A percentile compares a stretch with the other conserved stretches of the same genome.
phyloP scores from a whole-genome alignment of 1,140 invertebrate species.

The Calosoma granatense region DNA sequence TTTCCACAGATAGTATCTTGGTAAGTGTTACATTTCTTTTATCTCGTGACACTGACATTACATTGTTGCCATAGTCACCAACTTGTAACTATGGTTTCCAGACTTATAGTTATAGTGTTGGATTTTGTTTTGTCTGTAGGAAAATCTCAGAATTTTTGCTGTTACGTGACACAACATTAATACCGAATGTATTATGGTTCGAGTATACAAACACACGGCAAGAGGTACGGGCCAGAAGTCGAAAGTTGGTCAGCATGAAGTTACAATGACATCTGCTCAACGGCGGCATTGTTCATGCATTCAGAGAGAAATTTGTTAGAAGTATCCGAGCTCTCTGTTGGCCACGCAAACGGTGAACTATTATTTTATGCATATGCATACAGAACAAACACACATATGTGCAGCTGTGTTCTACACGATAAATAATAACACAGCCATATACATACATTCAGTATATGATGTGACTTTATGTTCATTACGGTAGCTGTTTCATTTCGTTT shows the following conservation, averaged over 20 bases:
- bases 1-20: constrained; percentile 79
- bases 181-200: constrained; percentile 91
- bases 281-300: constrained; percentile 14
- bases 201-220: constrained; percentile 83
- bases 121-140: too few species aligned
- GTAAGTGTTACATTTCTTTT: constrained; percentile 44
- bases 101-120: too few species aligned
- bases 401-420: background rate
- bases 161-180: constrained; percentile 80
- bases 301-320: background rate
- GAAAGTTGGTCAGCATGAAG: constrained; percentile 79
- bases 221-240: constrained; percentile 65
- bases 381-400: background rate
- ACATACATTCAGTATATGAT: background rate
- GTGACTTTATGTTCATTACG: too few species aligned
- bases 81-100: too few species aligned
- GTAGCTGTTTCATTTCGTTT: too few species aligned
- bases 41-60: constrained; percentile 5
- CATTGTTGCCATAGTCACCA: background rate
- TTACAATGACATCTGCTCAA: constrained; percentile 64
- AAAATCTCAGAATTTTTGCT: constrained; percentile 78
- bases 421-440: background rate
- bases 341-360: constrained; percentile 1
- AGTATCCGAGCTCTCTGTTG: background rate
- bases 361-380: too few species aligned